Conservation (phyloP, 2,113 vertebrate species). For the Tychaedon coryphoeus region DNA sequence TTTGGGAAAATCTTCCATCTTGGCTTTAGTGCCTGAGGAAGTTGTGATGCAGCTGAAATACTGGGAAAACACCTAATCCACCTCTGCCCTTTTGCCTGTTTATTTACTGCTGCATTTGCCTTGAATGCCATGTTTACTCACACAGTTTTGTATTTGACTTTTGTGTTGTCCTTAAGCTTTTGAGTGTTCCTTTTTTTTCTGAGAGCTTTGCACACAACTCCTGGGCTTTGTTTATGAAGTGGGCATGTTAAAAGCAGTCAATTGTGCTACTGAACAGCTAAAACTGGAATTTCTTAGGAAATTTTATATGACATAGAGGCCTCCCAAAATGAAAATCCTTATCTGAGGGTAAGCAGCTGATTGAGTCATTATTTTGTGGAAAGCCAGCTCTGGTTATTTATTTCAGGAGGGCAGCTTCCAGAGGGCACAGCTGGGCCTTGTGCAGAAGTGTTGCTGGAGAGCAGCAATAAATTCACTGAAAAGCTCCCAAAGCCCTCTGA, state of each 20-base stretch:
- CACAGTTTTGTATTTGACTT: background rate
- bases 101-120: background rate
- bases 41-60: background rate
- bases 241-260: background rate
- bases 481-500: background rate
- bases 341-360: background rate
- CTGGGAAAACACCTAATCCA: background rate
- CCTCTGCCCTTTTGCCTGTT: background rate
- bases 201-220: background rate
- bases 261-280: background rate
- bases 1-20: background rate
- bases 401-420: background rate
- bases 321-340: background rate
- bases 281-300: background rate
- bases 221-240: background rate
- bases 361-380: background rate
- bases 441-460: background rate
- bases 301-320: background rate
- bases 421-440: background rate
- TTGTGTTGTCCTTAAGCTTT: background rate
- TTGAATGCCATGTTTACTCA: constrained; percentile 10
- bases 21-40: background rate
- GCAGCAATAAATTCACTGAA: background rate
- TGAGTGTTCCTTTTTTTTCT: background rate
- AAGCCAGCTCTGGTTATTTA: background rate